phyloP scores from a whole-genome alignment of 2,797 vertebrate species.

The Emydoidea blandingii region DNA sequence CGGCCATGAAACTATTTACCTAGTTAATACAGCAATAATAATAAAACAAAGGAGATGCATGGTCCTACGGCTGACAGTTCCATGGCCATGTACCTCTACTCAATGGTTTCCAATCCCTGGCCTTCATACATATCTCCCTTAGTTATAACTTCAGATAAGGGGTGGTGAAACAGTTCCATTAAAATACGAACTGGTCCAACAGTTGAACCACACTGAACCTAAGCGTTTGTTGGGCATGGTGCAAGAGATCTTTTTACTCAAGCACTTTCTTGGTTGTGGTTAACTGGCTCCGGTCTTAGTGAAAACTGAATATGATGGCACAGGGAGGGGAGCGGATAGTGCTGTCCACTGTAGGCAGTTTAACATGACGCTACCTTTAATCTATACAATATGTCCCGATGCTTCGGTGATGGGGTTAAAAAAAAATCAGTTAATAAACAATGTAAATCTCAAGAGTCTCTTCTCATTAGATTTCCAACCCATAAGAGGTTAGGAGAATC shows the following conservation, averaged over 20 bases:
- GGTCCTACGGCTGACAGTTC: neutral
- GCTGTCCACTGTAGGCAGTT: neutral
- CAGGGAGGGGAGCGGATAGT: neutral
- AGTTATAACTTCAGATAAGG: neutral
- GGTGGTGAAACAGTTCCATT: neutral
- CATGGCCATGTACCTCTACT: neutral
- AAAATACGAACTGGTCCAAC: neutral
- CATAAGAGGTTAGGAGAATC: neutral
- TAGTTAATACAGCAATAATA: neutral
- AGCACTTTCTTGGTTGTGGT: neutral
- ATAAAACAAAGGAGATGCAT: too few species aligned
- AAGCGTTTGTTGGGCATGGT: neutral
- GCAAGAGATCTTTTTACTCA: neutral
- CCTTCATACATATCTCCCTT: neutral
- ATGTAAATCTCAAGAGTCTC: neutral
- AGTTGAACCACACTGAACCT: neutral
- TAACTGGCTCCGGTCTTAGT: neutral
- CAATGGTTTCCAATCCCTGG: neutral
- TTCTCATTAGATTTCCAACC: neutral
- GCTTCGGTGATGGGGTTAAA: neutral
- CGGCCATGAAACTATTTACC: neutral
- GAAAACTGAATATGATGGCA: neutral
- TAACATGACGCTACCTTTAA: neutral
- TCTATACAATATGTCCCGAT: fast-evolving
- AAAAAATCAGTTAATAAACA: neutral